phyloP scores from a whole-genome alignment of 2,888 invertebrate species.

The Zhuqinia jingwanae region DNA sequence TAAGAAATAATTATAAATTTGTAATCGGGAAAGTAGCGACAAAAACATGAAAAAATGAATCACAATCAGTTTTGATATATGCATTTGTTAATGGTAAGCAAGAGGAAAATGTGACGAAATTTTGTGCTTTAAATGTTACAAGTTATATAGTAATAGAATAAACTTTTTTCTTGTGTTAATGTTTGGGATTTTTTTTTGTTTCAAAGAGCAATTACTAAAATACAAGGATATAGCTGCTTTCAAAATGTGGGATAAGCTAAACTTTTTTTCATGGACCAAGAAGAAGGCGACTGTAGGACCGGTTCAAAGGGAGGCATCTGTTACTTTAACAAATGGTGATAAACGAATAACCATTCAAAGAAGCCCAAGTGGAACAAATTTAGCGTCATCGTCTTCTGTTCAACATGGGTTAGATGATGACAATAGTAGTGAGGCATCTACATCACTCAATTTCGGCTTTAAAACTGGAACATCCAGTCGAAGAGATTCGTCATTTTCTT shows the following conservation, averaged over 20 bases:
- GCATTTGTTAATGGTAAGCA: no score
- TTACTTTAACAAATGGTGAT: constrained; percentile 64
- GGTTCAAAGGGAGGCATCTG: constrained; percentile 67
- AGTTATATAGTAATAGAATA: no score
- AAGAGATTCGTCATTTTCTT: constrained; percentile 33
- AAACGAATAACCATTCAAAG: constrained; percentile 37
- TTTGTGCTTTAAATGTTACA: no score
- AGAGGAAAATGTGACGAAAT: no score
- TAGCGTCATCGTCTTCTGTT: constrained; percentile 24
- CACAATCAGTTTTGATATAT: no score
- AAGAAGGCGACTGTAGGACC: constrained; percentile 50
- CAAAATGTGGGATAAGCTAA: constrained; percentile 59
- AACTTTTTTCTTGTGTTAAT: no score
- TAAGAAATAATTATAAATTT: no score
- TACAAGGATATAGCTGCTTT: no score
- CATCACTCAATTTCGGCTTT: constrained; percentile 31
- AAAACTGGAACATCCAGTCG: constrained; percentile 9
- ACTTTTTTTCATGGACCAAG: constrained; percentile 52
- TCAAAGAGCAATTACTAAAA: no score
- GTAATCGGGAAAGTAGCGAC: no score
- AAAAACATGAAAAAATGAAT: no score
- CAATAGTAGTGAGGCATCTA: constrained; percentile 44
- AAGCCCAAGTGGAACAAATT: constrained; percentile 46
- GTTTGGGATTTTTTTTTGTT: no score
- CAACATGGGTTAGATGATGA: constrained; percentile 42